Evolutionary conservation across 2,888 invertebrate species (phyloP).

Genomic region (Lacanobia oleracea): DNA sequence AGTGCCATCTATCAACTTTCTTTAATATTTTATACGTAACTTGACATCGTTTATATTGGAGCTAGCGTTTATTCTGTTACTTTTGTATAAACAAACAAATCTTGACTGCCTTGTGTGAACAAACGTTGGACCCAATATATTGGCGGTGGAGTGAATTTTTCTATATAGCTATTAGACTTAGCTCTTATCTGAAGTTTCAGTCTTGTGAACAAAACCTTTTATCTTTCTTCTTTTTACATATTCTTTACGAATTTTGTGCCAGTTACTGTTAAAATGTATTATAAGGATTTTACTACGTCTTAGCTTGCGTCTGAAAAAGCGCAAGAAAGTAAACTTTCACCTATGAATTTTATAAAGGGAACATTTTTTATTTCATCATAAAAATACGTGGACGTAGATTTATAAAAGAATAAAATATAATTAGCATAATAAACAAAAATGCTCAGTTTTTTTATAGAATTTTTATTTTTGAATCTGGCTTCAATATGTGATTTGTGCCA

Average conservation of each 20-base stretch:
- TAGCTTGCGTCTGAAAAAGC: constrained; percentile 30
- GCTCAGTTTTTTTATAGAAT: constrained; percentile 75
- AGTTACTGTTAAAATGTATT: constrained; percentile 80
- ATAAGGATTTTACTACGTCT: constrained; percentile 59
- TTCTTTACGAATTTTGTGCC: constrained; percentile 87
- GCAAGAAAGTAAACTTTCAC: constrained; percentile 22
- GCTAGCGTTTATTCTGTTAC: constrained; percentile 38
- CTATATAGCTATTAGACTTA: constrained; percentile 5
- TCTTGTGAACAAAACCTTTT: constrained; percentile 39
- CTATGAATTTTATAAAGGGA: constrained; percentile 42
- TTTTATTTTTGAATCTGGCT: constrained; percentile 71
- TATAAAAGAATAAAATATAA: constrained; percentile 49
- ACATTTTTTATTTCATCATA: constrained; percentile 49
- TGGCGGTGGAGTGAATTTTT: neutral
- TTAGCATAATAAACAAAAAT: constrained; percentile 73
- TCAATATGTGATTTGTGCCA: constrained; percentile 81
- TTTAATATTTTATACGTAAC: constrained; percentile 32
- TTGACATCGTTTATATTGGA: constrained; percentile 38
- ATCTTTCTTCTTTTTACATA: constrained; percentile 59
- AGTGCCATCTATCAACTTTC: constrained; percentile 56
- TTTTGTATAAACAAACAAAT: constrained; percentile 28
- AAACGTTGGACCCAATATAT: constrained; percentile 47
- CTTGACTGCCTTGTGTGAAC: constrained; percentile 26
- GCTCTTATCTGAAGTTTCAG: constrained; percentile 36
- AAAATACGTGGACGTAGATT: constrained; percentile 49